Base-by-base conservation (phyloP, 2,797 vertebrate species). In the Anguilla marmorata region DNA sequence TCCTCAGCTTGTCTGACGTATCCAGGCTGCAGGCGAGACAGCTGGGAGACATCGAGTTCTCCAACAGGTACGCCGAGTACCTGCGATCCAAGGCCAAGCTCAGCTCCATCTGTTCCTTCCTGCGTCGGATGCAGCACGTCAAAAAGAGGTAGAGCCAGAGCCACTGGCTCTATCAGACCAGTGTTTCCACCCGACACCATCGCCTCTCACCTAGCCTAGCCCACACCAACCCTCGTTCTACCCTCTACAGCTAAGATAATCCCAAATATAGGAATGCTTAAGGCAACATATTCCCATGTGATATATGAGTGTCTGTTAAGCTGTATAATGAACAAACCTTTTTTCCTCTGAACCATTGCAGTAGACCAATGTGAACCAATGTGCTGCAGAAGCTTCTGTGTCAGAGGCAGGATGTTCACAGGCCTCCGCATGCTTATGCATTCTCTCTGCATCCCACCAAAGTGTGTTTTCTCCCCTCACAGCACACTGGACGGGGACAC, bases 21-120 rank as follows among this genome's bases (percentile, higher is more conserved):
- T 74, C 90, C 6, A 92, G 94, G 84, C 84, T 92, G 85, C 91
- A 93, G 89, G 88, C 89, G 90, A 94, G 96, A 82, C 96, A 96
- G 93, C 90, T 97, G 80, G 96, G 95, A 48, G 96, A 97, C 92
- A 94, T 97, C 0, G 96, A 96, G 93, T 97, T 97, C 92, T 95
- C 96, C 90, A 96, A 95, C 93, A 94, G 94, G 91, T 96, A 97
- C 7, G 91, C 96, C 0, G 96, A 96, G 91, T 95, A 95, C 90
- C 91, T 96, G 85, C 93, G 94, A 50, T 95, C 96, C 1, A 95
- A 95, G 91, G 96, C 96, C 89, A 96, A 96, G 89, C 93, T 95
- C 89, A 95, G 74, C 88, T 95, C 95, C 37, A 91, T 95, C 89
- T 96, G 96, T 0, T 89, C 95, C 84, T 94, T 96, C 87, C 94